A percentile compares a stretch with the other conserved stretches of the same genome.
Conservation (phyloP, 2,888 invertebrate genomes). For the Panorpa germanica region DNA sequence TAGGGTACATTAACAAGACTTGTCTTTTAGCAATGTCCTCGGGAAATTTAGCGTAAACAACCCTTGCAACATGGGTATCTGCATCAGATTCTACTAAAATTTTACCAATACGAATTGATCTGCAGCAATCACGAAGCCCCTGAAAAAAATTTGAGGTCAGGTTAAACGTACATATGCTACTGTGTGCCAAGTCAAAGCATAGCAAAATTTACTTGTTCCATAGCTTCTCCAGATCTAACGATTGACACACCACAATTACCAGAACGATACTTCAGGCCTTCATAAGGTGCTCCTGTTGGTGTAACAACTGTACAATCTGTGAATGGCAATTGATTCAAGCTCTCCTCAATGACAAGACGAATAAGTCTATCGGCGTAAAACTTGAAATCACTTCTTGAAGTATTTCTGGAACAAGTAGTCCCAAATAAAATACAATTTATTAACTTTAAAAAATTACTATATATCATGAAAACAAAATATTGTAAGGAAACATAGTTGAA, state of each 20-base stretch:
- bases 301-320: conserved; percentile 79
- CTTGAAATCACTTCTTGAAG: conserved; percentile 87
- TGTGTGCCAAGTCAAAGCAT: neutral
- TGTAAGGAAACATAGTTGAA: conserved; percentile 5
- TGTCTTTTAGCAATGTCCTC: conserved; percentile 80
- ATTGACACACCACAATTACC: conserved; percentile 99
- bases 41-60: conserved; percentile 95
- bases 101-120: conserved; percentile 96
- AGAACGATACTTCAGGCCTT: conserved; percentile 86
- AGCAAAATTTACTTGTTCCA: conserved; percentile 58
- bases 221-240: conserved; percentile 86
- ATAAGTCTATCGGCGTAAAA: conserved; percentile 97
- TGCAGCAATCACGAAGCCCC: conserved; percentile 89
- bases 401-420: conserved; percentile 46
- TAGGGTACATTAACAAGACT: conserved; percentile 94
- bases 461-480: conserved; percentile 6
- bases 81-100: conserved; percentile 93
- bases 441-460: conserved; percentile 1
- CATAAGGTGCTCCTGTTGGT: conserved; percentile 78
- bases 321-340: conserved; percentile 90
- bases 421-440: conserved; percentile 6
- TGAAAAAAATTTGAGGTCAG: conserved; percentile 21
- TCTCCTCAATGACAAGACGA: conserved; percentile 93
- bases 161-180: too few species aligned
- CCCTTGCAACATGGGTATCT: conserved; percentile 89